Base-by-base conservation (phyloP, 2,113 vertebrate species). In the Muntiacus reevesi region DNA sequence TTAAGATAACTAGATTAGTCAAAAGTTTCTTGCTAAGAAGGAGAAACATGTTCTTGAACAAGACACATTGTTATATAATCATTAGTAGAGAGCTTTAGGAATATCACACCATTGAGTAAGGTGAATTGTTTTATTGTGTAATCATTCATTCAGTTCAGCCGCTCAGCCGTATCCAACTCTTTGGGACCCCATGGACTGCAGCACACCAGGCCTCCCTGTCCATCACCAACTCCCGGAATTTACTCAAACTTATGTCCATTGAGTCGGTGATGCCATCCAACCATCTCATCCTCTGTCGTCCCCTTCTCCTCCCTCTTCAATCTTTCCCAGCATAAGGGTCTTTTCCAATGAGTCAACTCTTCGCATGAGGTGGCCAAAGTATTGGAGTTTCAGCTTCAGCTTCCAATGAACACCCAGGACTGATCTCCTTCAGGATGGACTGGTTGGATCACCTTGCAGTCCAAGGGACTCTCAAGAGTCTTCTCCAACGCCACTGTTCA, bases 181-280 rank as follows among this genome's bases (percentile, higher is more conserved):
- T 33, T 64, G 60, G 14, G 30, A 33, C 1, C 30, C 15, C 30
- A 64, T 64, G 33, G 30, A 64, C 15, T 9, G 15, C 3, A 64
- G 62, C 62, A 64, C 62, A n/a, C 30, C 62, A n/a, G 62, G 62
- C 3, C 60, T n/a, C 62, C 30, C 30, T 64, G 15, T 64, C 62
- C 3, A n/a, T n/a, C 7, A n/a, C 15, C 62, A n/a, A 9, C 62
- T 64, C 7, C 15, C 1, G 0, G 62, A 64, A 30, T n/a, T n/a
- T 7, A 64, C 62, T n/a, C 62, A n/a, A 8, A 64, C 15, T 16
- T 16, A 64, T 19, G 33, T 19, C 16, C 62, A 64, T 64, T 0
- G 15, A n/a, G 62, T 64, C 0, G 1, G 62, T 64, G 62, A 64
- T n/a, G 33, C 7, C 16, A n/a, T 64, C 15, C 62, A 64, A 16